Evolutionary conservation across 2,113 vertebrate species (phyloP).

Genomic region (Eubucco bourcierii): DNA sequence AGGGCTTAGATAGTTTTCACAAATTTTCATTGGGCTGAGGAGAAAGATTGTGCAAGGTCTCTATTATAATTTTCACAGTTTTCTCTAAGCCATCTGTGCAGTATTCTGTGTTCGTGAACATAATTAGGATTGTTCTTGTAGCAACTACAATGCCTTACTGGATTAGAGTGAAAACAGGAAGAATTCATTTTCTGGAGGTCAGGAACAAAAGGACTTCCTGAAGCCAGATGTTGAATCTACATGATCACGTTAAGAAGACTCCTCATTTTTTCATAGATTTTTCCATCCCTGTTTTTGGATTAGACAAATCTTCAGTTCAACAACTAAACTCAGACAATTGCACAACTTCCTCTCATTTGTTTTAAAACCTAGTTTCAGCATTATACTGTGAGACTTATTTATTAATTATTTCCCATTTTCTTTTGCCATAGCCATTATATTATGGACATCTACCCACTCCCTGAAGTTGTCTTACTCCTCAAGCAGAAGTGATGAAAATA

Average conservation of each 20-base stretch:
- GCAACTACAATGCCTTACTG: neutral
- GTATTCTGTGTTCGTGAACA: neutral
- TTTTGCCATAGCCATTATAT: neutral
- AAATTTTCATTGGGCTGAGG: neutral
- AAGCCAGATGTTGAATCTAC: neutral
- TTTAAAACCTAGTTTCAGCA: neutral
- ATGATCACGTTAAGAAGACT: neutral
- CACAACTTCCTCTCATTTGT: neutral
- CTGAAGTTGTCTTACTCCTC: neutral
- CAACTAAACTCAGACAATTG: neutral
- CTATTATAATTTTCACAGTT: neutral
- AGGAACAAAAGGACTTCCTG: neutral
- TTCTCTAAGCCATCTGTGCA: neutral
- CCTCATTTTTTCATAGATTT: neutral
- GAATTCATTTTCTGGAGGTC: neutral
- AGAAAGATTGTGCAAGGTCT: neutral
- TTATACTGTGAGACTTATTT: neutral
- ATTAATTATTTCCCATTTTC: neutral
- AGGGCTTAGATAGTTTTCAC: neutral
- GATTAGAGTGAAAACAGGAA: neutral
- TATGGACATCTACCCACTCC: neutral
- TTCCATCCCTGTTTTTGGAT: neutral
- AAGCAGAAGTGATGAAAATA: neutral
- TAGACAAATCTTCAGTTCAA: neutral
- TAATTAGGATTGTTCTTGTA: neutral